phyloP scores from a whole-genome alignment of 2,113 vertebrate genomes.

The Silurus meridionalis region DNA sequence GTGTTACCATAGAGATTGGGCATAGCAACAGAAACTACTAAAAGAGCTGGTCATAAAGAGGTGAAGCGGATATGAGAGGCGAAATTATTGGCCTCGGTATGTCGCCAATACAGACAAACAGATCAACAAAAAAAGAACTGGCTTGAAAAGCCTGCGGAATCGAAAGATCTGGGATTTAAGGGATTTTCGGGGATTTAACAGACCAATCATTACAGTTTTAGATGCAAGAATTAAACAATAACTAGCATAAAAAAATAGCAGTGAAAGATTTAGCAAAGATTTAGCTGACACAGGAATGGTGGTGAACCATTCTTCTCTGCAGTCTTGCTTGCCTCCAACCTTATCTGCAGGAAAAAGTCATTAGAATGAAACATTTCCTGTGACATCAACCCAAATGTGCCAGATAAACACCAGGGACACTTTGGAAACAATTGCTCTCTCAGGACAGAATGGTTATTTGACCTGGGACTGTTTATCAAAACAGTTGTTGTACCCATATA shows the following conservation, averaged over 20 bases:
- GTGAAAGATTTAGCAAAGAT: too few relatives aligned
- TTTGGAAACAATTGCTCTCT: not conserved
- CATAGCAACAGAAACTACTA: not conserved
- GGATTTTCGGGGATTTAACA: not conserved
- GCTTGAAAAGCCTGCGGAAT: not conserved
- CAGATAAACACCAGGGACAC: not conserved
- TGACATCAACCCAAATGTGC: not conserved
- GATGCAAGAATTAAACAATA: not conserved
- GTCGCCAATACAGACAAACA: not conserved
- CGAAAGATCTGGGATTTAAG: not conserved
- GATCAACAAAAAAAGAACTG: not conserved
- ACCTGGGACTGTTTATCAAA: not conserved
- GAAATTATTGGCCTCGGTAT: not conserved
- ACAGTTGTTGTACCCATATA: not conserved
- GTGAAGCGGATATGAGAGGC: not conserved
- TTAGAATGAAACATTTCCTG: not conserved
- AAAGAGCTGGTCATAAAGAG: not conserved
- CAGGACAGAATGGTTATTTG: not conserved
- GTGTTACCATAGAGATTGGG: not conserved
- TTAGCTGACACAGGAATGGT: too few relatives aligned
- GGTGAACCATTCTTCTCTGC: too few relatives aligned
- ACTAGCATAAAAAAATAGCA: too few relatives aligned
- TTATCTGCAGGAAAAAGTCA: not conserved
- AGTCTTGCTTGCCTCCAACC: not conserved
- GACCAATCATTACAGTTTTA: not conserved